Evolutionary conservation across 2,888 invertebrate genomes (phyloP).

Genomic region (Aphodius sticticus): DNA sequence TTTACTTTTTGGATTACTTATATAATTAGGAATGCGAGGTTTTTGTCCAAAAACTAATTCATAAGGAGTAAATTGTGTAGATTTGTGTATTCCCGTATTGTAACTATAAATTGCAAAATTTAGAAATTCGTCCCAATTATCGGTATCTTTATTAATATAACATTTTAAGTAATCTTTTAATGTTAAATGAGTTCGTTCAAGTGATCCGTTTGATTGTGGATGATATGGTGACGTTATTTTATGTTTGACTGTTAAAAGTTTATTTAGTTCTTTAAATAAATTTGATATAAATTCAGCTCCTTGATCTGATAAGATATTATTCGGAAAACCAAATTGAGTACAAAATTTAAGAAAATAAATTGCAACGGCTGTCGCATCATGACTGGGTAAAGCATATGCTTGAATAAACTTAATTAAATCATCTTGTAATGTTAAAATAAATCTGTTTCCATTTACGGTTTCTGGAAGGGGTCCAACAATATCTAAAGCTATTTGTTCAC

Average conservation of each 20-base stretch:
- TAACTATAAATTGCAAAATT: slow-evolving; percentile 36
- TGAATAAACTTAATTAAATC: slow-evolving; percentile 52
- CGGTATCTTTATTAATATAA: slow-evolving; percentile 30
- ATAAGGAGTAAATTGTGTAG: slow-evolving; percentile 36
- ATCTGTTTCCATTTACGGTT: slow-evolving; percentile 49
- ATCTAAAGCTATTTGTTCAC: slow-evolving; percentile 49
- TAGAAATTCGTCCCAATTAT: slow-evolving; percentile 36
- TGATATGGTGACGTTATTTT: slow-evolving; percentile 40
- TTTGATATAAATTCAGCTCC: slow-evolving; percentile 34
- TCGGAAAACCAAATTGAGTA: slow-evolving; percentile 32
- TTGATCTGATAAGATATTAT: slow-evolving; percentile 27
- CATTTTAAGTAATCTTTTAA: slow-evolving; percentile 45
- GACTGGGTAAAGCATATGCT: slow-evolving; percentile 50
- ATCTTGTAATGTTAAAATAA: slow-evolving; percentile 53
- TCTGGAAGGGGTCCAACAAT: slow-evolving; percentile 51
- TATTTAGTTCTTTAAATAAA: slow-evolving; percentile 35
- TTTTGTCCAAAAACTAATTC: slow-evolving; percentile 38
- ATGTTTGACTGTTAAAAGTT: slow-evolving; percentile 28
- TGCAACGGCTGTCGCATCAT: slow-evolving; percentile 50
- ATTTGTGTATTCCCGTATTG: slow-evolving; percentile 35
- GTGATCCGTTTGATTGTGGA: slow-evolving; percentile 46
- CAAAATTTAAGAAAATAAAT: slow-evolving; percentile 30
- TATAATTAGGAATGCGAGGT: slow-evolving; percentile 31
- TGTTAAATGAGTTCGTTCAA: slow-evolving; percentile 49
- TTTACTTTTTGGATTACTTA: slow-evolving; percentile 30